Base-by-base conservation (phyloP, 37 sponge, comb jelly and placozoan species). In the Beroe ovata region DNA sequence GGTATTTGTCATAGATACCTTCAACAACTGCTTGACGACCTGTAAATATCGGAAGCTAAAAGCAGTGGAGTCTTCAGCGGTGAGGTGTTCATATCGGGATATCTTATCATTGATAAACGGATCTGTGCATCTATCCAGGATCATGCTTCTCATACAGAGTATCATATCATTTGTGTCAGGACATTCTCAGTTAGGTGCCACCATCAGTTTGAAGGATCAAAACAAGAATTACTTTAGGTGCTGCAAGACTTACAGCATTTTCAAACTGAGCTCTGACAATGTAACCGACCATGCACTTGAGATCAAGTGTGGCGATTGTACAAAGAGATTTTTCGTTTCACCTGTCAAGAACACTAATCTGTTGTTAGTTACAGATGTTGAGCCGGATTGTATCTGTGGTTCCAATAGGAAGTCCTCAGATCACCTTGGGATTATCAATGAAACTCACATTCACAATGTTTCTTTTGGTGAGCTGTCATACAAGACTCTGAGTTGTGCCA, bases 391-490 rank as follows among this genome's bases (percentile, higher is more conserved):
- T 35, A 42, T 29, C 26, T 77, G 84, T 39, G 33, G 84, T 1
- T 21, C 0, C 23, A 23, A 0, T 28, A 62, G 29, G 4, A 42
- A 19, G 28, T 18, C 32, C 34, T 29, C 35, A 11, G 19, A 40
- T 39, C n/a, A 42, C 23, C 23, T 77, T 6, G 54, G 26, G 41
- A 4, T 35, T 40, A 1, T 33, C 25, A 77, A 77, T 39, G 28
- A 6, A 32, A 40, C 84, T 4, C 18, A 36, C n/a, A 35, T 77
- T 4, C n/a, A 3, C 33, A 41, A 38, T 77, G 84, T 77, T 1
- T 77, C 84, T 25, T 77, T 77, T 41, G 84, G 84, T 20, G 54
- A 39, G 47, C 21, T 23, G 23, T 42, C 84, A 21, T 77, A 77
- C 28, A 42, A 21, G 1, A 42, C 47, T 4, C 28, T 77, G 0